These are phyloP conservation scores for Talpa occidentalis DNA, from an alignment of 2,113 vertebrate genomes.

Conservation along the genomic window DNA sequence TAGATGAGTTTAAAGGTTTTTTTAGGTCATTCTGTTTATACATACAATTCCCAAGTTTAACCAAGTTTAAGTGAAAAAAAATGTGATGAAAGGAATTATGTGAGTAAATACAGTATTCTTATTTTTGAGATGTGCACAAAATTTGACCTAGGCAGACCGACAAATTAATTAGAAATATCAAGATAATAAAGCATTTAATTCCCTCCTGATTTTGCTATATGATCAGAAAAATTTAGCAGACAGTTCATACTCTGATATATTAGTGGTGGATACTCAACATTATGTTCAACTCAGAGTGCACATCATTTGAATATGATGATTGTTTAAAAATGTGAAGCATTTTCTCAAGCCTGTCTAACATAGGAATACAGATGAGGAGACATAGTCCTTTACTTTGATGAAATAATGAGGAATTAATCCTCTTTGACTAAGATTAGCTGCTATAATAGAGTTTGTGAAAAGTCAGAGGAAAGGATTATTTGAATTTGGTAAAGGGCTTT, in stretches of 20 bases:
- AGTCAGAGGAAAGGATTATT: not conserved
- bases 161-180: constrained; percentile 43
- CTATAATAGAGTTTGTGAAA: not conserved
- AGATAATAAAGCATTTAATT: not conserved
- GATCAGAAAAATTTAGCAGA: not conserved
- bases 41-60: constrained; percentile 3
- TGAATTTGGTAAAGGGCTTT: not conserved
- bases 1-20: constrained; percentile 17
- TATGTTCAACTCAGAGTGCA: not conserved
- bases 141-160: not conserved
- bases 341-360: not conserved
- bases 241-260: not conserved
- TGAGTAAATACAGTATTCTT: not conserved
- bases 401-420: constrained; percentile 16
- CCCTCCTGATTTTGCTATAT: constrained; percentile 17
- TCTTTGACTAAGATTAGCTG: not conserved
- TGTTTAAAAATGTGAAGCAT: constrained; percentile 9
- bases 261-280: not conserved
- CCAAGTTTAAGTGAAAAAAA: not conserved
- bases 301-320: not conserved
- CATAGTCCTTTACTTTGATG: not conserved
- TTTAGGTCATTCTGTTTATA: constrained; percentile 42
- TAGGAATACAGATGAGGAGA: not conserved
- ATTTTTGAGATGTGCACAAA: not conserved
- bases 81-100: not conserved